These are phyloP conservation scores for Stenopsyche tienmushanensis DNA, from an alignment of 1,140 invertebrate genomes.

Conservation along the genomic window DNA sequence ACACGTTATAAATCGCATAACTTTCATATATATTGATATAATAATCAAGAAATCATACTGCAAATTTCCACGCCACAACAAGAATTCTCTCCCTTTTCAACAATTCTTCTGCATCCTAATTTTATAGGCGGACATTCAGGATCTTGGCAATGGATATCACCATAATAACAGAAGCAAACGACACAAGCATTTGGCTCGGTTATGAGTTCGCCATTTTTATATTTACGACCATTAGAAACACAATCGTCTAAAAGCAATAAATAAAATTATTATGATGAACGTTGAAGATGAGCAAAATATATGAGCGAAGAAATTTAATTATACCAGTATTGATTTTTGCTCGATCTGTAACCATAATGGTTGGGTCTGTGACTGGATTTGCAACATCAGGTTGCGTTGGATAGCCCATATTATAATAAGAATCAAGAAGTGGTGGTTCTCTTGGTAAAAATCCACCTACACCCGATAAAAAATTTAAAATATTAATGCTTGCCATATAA, in stretches of 20 bases:
- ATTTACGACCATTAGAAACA: constrained; percentile 48
- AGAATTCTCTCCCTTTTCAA: constrained; percentile 45
- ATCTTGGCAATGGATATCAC: constrained; percentile 59
- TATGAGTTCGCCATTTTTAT: constrained; percentile 57
- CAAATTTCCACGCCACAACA: constrained; percentile 58
- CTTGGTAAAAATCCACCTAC: constrained; percentile 70
- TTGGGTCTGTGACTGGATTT: constrained; percentile 33
- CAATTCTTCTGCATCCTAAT: constrained; percentile 49
- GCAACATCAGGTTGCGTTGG: constrained; percentile 44
- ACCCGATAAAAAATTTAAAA: constrained; percentile 23
- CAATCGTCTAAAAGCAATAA: constrained; percentile 48
- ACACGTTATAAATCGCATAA: constrained; percentile 3
- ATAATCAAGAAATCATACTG: constrained; percentile 45
- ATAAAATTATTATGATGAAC: constrained; percentile 17
- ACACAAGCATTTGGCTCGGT: constrained; percentile 52
- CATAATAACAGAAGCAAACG: constrained; percentile 58
- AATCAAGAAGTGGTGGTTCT: constrained; percentile 60
- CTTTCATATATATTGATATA: background rate
- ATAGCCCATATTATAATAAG: constrained; percentile 57
- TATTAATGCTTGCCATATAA: background rate
- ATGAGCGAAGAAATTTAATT: too few species aligned
- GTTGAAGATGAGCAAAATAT: too few species aligned
- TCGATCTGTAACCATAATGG: constrained; percentile 34
- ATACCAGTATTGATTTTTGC: constrained; percentile 36
- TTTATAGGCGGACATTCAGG: constrained; percentile 53